A percentile compares a stretch with the other conserved stretches of the same genome.
Conservation (phyloP, 2,113 vertebrate species). For the Apistogramma diplotaenia region DNA sequence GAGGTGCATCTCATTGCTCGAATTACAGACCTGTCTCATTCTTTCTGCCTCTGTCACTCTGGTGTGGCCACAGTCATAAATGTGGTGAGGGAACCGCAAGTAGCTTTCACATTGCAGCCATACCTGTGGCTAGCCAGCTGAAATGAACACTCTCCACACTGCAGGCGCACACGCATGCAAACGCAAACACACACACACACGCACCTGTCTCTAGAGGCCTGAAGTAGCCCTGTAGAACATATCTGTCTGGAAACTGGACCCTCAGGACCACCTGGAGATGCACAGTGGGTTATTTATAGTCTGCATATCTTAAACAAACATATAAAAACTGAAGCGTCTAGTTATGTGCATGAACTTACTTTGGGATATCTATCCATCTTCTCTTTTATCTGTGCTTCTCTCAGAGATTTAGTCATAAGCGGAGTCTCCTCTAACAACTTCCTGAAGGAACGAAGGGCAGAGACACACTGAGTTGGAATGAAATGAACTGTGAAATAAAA, state of each 20-base stretch:
- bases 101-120: slow-evolving; percentile 61
- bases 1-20: slow-evolving; percentile 47
- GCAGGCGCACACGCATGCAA: neutral
- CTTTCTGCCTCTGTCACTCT: slow-evolving; percentile 54
- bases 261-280: slow-evolving; percentile 86
- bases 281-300: neutral
- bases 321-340: neutral
- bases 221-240: slow-evolving; percentile 92
- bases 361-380: slow-evolving; percentile 91
- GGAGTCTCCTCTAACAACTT: slow-evolving; percentile 89
- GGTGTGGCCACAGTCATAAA: slow-evolving; percentile 54
- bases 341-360: slow-evolving; percentile 66
- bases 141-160: slow-evolving; percentile 43
- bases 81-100: slow-evolving; percentile 58
- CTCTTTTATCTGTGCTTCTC: slow-evolving; percentile 84
- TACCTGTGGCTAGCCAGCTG: slow-evolving; percentile 68
- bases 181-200: slow-evolving; percentile 6
- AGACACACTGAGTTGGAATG: neutral
- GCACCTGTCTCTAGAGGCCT: slow-evolving; percentile 87
- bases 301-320: neutral
- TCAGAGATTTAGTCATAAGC: slow-evolving; percentile 84
- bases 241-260: slow-evolving; percentile 90
- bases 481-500: neutral
- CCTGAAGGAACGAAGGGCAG: slow-evolving; percentile 64
- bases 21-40: slow-evolving; percentile 63